These are phyloP conservation scores for Listronotus oregonensis DNA, from an alignment of 1,140 invertebrate genomes.

Conservation along the genomic window DNA sequence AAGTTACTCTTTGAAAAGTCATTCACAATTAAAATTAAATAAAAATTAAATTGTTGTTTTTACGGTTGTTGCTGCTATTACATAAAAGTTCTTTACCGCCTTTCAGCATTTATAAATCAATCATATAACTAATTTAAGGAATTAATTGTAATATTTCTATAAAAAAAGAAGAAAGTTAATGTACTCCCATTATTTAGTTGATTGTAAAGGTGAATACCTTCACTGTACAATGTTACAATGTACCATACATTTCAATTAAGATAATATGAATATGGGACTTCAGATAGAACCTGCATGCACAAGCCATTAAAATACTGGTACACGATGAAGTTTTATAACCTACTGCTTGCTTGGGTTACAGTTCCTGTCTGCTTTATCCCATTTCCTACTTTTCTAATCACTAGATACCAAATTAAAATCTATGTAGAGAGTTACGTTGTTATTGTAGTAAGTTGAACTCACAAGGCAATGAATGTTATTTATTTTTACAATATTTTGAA, in stretches of 20 bases:
- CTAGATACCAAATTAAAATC: constrained; percentile 18
- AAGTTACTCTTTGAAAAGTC: too few relatives aligned
- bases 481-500: too few relatives aligned
- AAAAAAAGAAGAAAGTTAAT: constrained; percentile 11
- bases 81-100: too few relatives aligned
- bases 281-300: constrained; percentile 24
- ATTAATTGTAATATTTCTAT: not conserved
- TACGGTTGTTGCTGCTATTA: too few relatives aligned
- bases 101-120: too few relatives aligned
- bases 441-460: constrained; percentile 1
- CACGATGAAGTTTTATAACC: constrained; percentile 22
- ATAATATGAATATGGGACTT: constrained; percentile 28
- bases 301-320: constrained; percentile 24
- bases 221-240: constrained; percentile 6
- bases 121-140: not conserved
- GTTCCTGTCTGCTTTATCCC: constrained; percentile 11
- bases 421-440: constrained; percentile 15
- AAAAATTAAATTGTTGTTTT: too few relatives aligned
- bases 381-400: constrained; percentile 22
- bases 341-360: constrained; percentile 13
- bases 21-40: too few relatives aligned
- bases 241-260: constrained; percentile 30
- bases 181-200: constrained; percentile 3
- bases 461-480: not conserved
- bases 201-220: constrained; percentile 28